These are phyloP conservation scores for Thomomys bottae DNA, from an alignment of 2,113 vertebrate species.

Conservation along the genomic window DNA sequence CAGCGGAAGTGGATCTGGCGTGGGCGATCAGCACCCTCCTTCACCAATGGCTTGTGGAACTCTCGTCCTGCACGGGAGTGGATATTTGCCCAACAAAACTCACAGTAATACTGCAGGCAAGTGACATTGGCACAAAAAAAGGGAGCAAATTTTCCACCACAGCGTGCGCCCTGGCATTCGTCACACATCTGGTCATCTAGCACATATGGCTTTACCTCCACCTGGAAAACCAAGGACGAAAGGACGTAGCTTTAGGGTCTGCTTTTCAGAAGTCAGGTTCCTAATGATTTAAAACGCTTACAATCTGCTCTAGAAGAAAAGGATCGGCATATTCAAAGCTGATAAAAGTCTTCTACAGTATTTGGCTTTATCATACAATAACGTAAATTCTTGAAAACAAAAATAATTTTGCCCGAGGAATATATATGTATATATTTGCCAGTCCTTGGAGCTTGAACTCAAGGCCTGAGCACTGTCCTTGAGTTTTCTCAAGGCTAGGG, in stretches of 20 bases:
- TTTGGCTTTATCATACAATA: neutral
- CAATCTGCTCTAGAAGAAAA: neutral
- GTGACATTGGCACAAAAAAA: conserved; percentile 99
- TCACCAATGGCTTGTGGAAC: conserved; percentile 99
- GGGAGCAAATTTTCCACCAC: conserved; percentile 96
- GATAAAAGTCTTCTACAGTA: neutral
- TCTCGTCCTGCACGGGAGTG: conserved; percentile 98
- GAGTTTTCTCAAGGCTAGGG: too few species aligned
- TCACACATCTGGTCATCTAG: conserved; percentile 99
- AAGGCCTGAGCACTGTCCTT: too few species aligned
- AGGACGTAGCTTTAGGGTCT: neutral
- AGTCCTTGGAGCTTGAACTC: too few species aligned
- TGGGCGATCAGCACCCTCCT: conserved; percentile 97
- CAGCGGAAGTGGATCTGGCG: conserved; percentile 99
- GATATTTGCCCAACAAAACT: conserved; percentile 99
- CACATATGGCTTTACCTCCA: conserved; percentile 99
- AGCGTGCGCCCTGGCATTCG: conserved; percentile 97
- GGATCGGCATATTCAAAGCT: neutral
- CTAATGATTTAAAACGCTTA: neutral
- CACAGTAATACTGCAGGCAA: conserved; percentile 99
- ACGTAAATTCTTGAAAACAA: neutral
- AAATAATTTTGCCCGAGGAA: neutral
- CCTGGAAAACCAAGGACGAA: conserved; percentile 81
- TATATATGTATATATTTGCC: too few species aligned
- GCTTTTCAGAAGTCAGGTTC: neutral